These are phyloP conservation scores for Hormiphora californensis DNA, from an alignment of 37 sponge, comb jelly and placozoan species.

Conservation along the genomic window DNA sequence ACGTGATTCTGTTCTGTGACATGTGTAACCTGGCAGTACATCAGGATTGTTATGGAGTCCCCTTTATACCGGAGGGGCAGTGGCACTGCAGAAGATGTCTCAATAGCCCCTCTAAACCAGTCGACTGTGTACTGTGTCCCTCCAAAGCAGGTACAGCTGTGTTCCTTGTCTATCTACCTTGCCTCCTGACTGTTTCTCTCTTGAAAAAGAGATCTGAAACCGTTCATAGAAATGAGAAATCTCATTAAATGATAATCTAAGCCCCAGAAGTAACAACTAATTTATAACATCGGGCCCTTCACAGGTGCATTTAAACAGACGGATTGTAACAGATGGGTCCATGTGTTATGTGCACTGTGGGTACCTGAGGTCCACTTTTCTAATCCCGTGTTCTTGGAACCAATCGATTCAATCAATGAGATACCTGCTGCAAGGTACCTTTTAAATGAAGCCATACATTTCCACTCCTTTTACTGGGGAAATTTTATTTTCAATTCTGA, in stretches of 20 bases:
- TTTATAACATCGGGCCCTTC: neutral
- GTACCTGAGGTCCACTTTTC: slow-evolving; percentile 97
- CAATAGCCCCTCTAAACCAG: slow-evolving; percentile 86
- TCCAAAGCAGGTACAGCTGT: slow-evolving; percentile 74
- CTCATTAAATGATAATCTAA: too few relatives aligned
- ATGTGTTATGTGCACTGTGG: slow-evolving; percentile 97
- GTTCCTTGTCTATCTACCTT: too few relatives aligned
- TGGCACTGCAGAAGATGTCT: slow-evolving; percentile 96
- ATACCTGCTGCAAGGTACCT: slow-evolving; percentile 81
- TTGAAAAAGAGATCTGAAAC: too few relatives aligned
- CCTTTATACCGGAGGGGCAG: slow-evolving; percentile 99
- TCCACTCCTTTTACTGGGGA: too few relatives aligned
- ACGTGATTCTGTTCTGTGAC: slow-evolving; percentile 98
- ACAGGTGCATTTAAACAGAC: slow-evolving; percentile 95
- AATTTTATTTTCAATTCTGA: neutral
- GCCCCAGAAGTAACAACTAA: too few relatives aligned
- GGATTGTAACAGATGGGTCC: slow-evolving; percentile 82
- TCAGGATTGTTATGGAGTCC: slow-evolving; percentile 99
- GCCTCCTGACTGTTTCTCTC: too few relatives aligned
- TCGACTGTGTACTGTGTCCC: slow-evolving; percentile 95
- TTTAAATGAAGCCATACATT: too few relatives aligned
- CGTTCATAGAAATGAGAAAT: too few relatives aligned
- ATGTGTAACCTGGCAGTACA: slow-evolving; percentile 99
- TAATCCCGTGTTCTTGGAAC: slow-evolving; percentile 96
- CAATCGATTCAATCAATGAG: slow-evolving; percentile 89